Percentiles rank a stretch among this genome's conserved stretches.
Evolutionary conservation across 2,113 vertebrate genomes (phyloP).

Genomic region (Spilogale gracilis): DNA sequence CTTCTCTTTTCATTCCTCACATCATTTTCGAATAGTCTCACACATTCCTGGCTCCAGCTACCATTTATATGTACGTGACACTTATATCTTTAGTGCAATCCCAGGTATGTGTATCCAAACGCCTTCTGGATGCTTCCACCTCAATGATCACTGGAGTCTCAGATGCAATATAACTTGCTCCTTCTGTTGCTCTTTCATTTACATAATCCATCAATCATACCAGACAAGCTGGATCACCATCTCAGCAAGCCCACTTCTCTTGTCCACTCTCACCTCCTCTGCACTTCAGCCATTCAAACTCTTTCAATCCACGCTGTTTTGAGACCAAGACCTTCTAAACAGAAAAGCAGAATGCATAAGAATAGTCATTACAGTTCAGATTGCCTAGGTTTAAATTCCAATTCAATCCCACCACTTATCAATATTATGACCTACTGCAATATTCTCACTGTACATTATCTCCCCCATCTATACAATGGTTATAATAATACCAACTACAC

Average conservation of each 20-base stretch:
- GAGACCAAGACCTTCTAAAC: neutral
- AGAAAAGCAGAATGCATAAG: neutral
- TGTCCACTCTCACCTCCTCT: neutral
- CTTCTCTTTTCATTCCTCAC: neutral
- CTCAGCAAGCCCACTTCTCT: neutral
- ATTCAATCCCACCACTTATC: neutral
- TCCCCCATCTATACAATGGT: neutral
- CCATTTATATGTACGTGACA: neutral
- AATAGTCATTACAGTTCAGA: neutral
- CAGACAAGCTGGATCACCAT: neutral
- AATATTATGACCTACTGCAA: no score
- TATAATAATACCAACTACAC: neutral
- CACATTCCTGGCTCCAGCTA: neutral
- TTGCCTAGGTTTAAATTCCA: neutral
- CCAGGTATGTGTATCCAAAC: neutral
- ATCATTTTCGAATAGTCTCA: neutral
- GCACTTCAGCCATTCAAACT: neutral
- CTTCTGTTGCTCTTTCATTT: neutral
- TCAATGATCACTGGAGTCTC: neutral
- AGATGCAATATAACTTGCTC: neutral
- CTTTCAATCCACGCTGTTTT: neutral
- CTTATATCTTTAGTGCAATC: neutral
- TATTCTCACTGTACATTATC: neutral
- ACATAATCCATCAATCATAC: neutral
- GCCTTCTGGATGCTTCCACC: neutral